Base-by-base conservation (phyloP, 2,888 invertebrate genomes). In the Blastobasis lacticolella region DNA sequence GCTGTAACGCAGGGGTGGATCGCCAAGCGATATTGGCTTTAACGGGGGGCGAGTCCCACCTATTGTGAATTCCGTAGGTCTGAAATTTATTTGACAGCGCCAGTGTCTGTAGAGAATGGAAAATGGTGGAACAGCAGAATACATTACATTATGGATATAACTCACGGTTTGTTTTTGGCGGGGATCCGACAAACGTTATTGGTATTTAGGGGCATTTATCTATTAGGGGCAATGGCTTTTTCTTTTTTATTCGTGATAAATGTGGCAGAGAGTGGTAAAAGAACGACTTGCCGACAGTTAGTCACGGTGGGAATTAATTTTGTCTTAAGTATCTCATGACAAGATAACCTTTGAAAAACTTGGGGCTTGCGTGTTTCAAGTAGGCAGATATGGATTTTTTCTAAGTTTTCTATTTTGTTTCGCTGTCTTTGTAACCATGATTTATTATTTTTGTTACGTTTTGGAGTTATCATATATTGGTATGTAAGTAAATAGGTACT, bases 91-190 rank as follows among this genome's bases (percentile, higher is more conserved):
- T 86, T 75, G 88, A 89, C 88, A 84, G 83, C 75, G 60, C 68
- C 76, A 82, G 81, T 83, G 80, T 86, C 88, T 87, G 86, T 80
- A 75, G 87, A 88, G 88, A 89, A 88, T 88, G 81, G 87, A 84
- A 87, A 88, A 88, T 87, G 85, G 88, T 82, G 81, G 81, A 82
- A 81, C 83, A 75, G 81, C 65, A 77, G 78, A 80, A 86, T 81
- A 87, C 73, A 79, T 78, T 77, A 71, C 79, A 82, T 83, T 83
- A 83, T 76, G 73, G 80, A 73, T 77, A 86, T 88, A 89, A 86
- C 78, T 88, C 88, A 88, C 72, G 84, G 85, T 88, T 88, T 88
- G 88, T 88, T 88, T 88, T 86, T 83, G 81, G 85, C 83, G 80
- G 85, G 85, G 85, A 78, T 73, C 80, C 81, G 85, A 86, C 87